Conservation (phyloP, 2,113 vertebrate genomes). For the Setophaga kirtlandii region DNA sequence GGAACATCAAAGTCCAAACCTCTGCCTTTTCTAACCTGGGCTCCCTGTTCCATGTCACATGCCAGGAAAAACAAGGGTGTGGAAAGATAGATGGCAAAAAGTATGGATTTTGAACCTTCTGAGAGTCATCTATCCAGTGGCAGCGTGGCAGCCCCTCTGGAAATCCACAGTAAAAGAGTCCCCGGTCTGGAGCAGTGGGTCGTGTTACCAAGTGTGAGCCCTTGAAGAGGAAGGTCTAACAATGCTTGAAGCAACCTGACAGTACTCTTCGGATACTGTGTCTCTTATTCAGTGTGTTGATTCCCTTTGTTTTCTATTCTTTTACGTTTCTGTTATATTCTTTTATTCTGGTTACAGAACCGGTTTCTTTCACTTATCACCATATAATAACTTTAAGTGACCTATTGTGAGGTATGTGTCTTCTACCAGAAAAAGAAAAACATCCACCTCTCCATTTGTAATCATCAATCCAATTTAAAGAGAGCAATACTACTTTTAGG, state of each 20-base stretch:
- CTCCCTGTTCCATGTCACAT: slow-evolving; percentile 25
- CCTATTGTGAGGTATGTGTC: neutral
- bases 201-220: rapidly evolving
- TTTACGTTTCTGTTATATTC: neutral
- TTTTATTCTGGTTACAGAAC: neutral
- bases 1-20: neutral
- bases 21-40: neutral
- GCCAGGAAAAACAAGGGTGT: slow-evolving; percentile 64
- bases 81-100: slow-evolving; percentile 13
- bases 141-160: neutral
- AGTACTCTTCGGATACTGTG: neutral
- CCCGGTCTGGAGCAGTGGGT: neutral
- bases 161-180: neutral
- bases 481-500: neutral
- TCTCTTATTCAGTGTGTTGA: neutral
- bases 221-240: neutral
- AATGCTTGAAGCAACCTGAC: neutral
- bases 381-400: neutral
- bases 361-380: neutral
- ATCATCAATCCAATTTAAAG: neutral
- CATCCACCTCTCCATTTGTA: neutral
- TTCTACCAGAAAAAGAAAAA: neutral
- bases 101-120: slow-evolving; percentile 3
- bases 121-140: neutral
- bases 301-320: neutral